These are phyloP conservation scores for Andrena camellia DNA, from an alignment of 2,888 invertebrate species.

Conservation along the genomic window DNA sequence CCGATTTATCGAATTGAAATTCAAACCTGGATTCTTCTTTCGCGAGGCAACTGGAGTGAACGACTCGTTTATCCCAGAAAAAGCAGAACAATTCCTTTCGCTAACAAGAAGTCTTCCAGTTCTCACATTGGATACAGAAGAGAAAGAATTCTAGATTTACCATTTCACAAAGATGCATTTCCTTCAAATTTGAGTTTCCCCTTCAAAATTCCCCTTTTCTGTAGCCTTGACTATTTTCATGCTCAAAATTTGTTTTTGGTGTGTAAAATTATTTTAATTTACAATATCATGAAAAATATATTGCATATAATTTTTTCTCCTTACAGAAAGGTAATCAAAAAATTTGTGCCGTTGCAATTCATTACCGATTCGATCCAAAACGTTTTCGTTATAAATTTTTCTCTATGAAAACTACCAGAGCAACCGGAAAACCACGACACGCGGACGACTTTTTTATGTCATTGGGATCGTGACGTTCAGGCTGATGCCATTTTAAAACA, in stretches of 20 bases:
- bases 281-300: too few relatives aligned
- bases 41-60: neutral
- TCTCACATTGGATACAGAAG: too few relatives aligned
- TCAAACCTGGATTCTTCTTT: neutral
- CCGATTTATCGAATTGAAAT: conserved; percentile 4
- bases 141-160: too few relatives aligned
- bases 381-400: neutral
- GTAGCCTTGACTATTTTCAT: too few relatives aligned
- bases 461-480: neutral
- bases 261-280: too few relatives aligned
- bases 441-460: neutral
- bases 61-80: neutral
- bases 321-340: neutral
- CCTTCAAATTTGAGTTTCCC: too few relatives aligned
- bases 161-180: too few relatives aligned
- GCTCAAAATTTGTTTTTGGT: too few relatives aligned
- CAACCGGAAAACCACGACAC: neutral
- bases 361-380: neutral
- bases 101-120: too few relatives aligned
- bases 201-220: too few relatives aligned
- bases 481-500: conserved; percentile 23
- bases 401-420: neutral
- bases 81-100: too few relatives aligned
- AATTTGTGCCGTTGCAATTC: neutral
- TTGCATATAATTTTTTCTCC: neutral